Evolutionary conservation across 1,140 invertebrate genomes (phyloP), one percentile per base, ranked within the genome.

Genomic region (Dryas iulia): DNA sequence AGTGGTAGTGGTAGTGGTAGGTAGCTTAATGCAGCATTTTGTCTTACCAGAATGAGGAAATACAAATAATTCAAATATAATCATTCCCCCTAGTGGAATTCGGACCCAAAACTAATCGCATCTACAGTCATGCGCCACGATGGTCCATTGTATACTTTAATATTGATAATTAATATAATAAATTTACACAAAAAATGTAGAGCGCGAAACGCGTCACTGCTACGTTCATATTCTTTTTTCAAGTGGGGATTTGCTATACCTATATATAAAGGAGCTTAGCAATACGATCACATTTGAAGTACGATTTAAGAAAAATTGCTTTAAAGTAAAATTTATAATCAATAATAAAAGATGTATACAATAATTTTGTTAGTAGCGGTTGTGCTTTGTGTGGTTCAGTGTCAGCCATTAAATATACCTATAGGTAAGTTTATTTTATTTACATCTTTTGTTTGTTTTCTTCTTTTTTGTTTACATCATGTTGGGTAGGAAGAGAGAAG

Each of bases 201-300:
- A 65, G 28, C 59, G 57, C 24, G 26, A 68, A 64, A 8, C 10
- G 35, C 60, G 71, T 68, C 61, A 67, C 12, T 26, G 25, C 14
- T 59, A 47, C 39, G 39, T 64, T 14, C 6, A 11, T 21, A 30
- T 21, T 21, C 39, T 18, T 47, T 47, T 14, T 3, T 10, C 39
- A 8, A 18, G 39, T 47, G 39, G 39, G 14, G 39, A 8, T 47
- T 21, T 47, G 7, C 6, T 18, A 3, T 47, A 47, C 21, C 18
- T 33, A 33, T 33, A 33, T 47, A 47, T 21, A 18, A 14, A 3
- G 39, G 21, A 47, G 18, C 14, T 21, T 6, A 18, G 14, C 1
- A 47, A 18, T 21, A 8, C 21, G 0, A 18, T 18, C 10, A 47
- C 18, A 47, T 21, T 47, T 47, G 60, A 6, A 18, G 6, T 30